Base-by-base conservation (phyloP, 2,113 vertebrate genomes). In the Sterna hirundo region DNA sequence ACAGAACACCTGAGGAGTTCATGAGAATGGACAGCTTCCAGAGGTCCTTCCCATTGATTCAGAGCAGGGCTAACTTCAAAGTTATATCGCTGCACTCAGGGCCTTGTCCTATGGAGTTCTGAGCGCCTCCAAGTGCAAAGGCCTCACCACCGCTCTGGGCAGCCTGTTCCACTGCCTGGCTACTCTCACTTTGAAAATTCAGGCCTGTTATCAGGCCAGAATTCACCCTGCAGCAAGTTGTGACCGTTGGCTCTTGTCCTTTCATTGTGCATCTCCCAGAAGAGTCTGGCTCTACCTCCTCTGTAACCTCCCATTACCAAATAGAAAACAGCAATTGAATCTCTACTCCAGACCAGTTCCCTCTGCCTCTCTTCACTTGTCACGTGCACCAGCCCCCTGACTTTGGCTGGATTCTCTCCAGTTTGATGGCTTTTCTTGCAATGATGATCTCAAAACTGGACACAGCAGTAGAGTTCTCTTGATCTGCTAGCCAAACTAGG, bases 161-260 rank as follows among this genome's bases (percentile, higher is more conserved):
- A 79, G 20, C 22, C 27, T 18, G 11, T 54, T 81, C 49, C 38
- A 40, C 27, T 46, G 52, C 80, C 30, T 70, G 30, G 54, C 57
- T 26, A 10, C 30, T 11, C 36, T 57, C 0, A 0, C 62, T 49
- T n/a, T 30, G 57, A 75, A 62, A 93, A 71, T 11, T 61, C 5
- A n/a, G 46, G 30, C 38, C 32, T 47, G 16, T 60, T 51, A 64
- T 1, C 11, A 44, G 46, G 47, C 42, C 55, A 44, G 26, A 64
- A 68, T 55, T 54, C 30, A 65, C n/a, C 25, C 51, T 46, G 38
- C 22, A 64, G 30, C 11, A 71, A 79, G 32, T 58, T n/a, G 10
- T 13, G 40, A 40, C 36, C 3, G 0, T 11, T 54, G 36, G 46
- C n/a, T 76, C 66, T 58, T 5, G 0, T 55, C 47, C 27, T 68